phyloP scores from a whole-genome alignment of 1,140 invertebrate species.

The Pseudobourletiella spinata region DNA sequence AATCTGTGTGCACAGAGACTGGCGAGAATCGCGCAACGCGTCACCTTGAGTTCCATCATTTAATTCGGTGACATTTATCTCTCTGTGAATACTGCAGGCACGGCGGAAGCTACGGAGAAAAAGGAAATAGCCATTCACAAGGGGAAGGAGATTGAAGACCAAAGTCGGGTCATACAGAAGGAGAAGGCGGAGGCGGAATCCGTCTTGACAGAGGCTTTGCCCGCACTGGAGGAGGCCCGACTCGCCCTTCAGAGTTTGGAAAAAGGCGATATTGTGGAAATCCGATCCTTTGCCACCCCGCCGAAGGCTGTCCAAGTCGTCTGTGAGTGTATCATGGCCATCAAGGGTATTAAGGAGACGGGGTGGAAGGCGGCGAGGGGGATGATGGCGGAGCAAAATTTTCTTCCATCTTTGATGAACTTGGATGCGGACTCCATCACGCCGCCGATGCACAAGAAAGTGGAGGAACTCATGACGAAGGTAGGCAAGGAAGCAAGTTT shows the following conservation, averaged over 20 bases:
- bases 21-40: no score
- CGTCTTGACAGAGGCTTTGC: slow-evolving; percentile 65
- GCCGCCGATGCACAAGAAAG: slow-evolving; percentile 53
- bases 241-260: slow-evolving; percentile 67
- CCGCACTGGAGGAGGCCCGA: slow-evolving; percentile 67
- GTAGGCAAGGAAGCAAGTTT: neutral
- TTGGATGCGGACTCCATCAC: slow-evolving; percentile 76
- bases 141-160: slow-evolving; percentile 65
- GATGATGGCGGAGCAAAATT: slow-evolving; percentile 82
- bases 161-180: slow-evolving; percentile 61
- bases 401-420: slow-evolving; percentile 65
- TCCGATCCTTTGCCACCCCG: slow-evolving; percentile 80
- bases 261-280: slow-evolving; percentile 84
- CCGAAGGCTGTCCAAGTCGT: slow-evolving; percentile 75
- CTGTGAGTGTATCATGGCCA: slow-evolving; percentile 76
- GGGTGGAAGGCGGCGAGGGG: slow-evolving; percentile 81
- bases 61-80: neutral
- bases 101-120: slow-evolving; percentile 59
- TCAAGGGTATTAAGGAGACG: slow-evolving; percentile 69
- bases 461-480: neutral
- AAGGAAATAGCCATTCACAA: slow-evolving; percentile 66
- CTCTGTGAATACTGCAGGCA: slow-evolving; percentile 26
- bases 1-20: no score
- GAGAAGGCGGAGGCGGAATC: slow-evolving; percentile 75
- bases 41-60: no score